Base-by-base conservation (phyloP, 1,140 invertebrate species). In the Phocides pigmalion region DNA sequence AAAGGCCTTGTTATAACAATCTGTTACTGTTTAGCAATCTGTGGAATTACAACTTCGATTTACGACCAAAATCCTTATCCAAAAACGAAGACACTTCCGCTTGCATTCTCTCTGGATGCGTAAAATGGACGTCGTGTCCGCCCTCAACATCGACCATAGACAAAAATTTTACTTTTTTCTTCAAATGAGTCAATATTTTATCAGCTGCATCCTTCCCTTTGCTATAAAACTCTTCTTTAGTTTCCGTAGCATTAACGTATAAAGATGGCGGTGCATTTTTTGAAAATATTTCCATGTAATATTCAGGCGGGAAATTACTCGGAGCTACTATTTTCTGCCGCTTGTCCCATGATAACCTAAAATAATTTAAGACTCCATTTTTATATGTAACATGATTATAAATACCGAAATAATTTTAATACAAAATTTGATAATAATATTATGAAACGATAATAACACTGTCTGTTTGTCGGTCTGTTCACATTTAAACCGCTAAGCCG, bases 301-400 rank as follows among this genome's bases (percentile, higher is more conserved):
- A 79, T 0, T 73, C 65, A 4, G 63, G 46, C 0, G 72, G 59
- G 15, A 66, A 73, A 22, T 76, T 72, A n/a, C 54, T 47, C 0
- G 82, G 74, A 0, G 70, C 70, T 16, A 71, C 32, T 6, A 49
- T 37, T 51, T 71, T 76, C 1, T 75, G 19, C 0, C 76, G 63
- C 4, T 47, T 67, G 46, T 84, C 82, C 84, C 82, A 85, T n/a
- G 78, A 74, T 17, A 87, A 62, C 20, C 82, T 87, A 59, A 0
- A 82, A 79, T 44, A 68, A 59, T 28, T 28, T 4, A 3, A 28
- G 5, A 3, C 9, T 28, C 5, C 6, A 28, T 28, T 3, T 2
- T 22, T 22, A 22, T 3, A 22, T 22, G 20, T 22, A 22, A 22
- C 20, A 22, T 22, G 20, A 5, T n/a, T n/a, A n/a, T n/a, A n/a